Evolutionary conservation across 2,113 vertebrate genomes (phyloP), one percentile per base, ranked within the genome.

Genomic region (Xiphophorus hellerii): DNA sequence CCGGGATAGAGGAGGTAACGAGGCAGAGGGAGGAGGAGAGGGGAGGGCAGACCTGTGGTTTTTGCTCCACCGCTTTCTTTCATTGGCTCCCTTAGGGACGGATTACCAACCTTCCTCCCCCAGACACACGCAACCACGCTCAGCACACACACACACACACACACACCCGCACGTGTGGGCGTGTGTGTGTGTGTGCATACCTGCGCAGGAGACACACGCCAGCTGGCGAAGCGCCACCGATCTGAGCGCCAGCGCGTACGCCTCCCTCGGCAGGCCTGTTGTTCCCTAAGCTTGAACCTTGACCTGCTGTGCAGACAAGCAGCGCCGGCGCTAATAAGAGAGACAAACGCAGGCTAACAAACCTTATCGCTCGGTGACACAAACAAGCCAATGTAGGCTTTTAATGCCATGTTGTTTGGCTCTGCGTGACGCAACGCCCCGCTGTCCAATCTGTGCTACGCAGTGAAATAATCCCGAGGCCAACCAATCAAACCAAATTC

Each of bases 1-100:
- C 82, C 29, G 76, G 88, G 78, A 87, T 76, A 42, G 87, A 88
- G 79, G 84, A 89, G 84, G 84, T 89, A 90, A 91, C 88, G 90
- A 93, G 90, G 83, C 35, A 27, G 74, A 58, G 65, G 64, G 29
- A 54, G 20, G 17, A 62, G 37, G 44, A 30, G 37, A 0, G 4
- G 62, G 74, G 74, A 71, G 14, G 68, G 71, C 89, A 90, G 86
- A 89, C 80, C 84, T 86, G 64, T 76, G 83, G 80, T 92, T 89
- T 93, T 93, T 93, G 95, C 93, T 95, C 93, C 89, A 74, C 58
- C 30, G 20, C 75, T 91, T 91, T 87, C 73, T 87, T 94, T 93
- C 93, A 96, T 94, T 94, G 95, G 95, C 89, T 90, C 89, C 87
- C 80, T 84, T 72, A 84, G 79, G 80, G 67, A 88, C 39, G 11